Evolutionary conservation across 53 echinoderm and acorn worm species (phyloP).

Genomic region (Apostichopus leukothele): DNA sequence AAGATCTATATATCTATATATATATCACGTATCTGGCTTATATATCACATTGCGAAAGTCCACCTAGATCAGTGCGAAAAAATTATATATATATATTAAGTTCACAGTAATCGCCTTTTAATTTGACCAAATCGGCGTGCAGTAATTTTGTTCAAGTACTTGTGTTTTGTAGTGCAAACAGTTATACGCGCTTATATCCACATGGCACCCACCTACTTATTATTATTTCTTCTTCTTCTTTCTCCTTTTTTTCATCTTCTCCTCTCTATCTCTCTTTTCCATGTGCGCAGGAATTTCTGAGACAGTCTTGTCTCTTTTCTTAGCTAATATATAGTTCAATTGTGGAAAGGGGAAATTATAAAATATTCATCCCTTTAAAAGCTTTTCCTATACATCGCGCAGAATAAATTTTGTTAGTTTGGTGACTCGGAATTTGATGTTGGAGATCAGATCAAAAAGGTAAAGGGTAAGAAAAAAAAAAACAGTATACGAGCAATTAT

Average conservation of each 20-base stretch:
- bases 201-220: constrained; percentile 7
- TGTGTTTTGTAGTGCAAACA: not conserved
- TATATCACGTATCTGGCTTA: too few species aligned
- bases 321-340: constrained; percentile 2
- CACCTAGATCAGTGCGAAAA: too few species aligned
- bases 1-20: too few species aligned
- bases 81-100: not conserved
- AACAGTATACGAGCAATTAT: not conserved
- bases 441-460: not conserved
- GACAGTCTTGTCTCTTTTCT: too few species aligned
- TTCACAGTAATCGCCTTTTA: constrained; percentile 10
- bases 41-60: too few species aligned
- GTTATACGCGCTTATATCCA: not conserved
- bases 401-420: constrained; percentile 39
- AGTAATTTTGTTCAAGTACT: not conserved
- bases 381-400: constrained; percentile 36
- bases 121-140: constrained; percentile 18
- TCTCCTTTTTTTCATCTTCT: too few species aligned
- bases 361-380: constrained; percentile 64
- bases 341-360: constrained; percentile 33
- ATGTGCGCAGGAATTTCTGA: too few species aligned
- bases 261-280: too few species aligned
- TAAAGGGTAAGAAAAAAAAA: not conserved
- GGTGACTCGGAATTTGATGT: not conserved
- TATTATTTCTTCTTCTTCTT: not conserved